Percentiles rank a stretch among this genome's conserved stretches.
Conservation (phyloP, 1,140 invertebrate species). For the Chymomyza costata region DNA sequence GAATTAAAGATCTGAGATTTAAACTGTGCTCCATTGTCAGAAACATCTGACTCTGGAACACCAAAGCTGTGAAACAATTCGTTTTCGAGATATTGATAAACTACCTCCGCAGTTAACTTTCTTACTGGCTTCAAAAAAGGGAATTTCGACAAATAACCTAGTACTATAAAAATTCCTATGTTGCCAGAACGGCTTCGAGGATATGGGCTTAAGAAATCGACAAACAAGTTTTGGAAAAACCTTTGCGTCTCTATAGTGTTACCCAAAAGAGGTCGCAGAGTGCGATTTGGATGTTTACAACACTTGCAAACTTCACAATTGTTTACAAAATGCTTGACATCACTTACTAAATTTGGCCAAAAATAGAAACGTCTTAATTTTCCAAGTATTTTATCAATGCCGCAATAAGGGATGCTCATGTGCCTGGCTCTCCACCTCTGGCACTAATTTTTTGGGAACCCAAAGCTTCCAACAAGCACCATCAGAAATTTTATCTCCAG, state of each 20-base stretch:
- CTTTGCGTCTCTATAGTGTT: conserved; percentile 2
- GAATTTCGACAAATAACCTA: conserved; percentile 28
- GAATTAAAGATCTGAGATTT: conserved; percentile 6
- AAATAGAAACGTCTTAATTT: not conserved
- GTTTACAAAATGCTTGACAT: not conserved
- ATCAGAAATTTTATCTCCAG: not conserved
- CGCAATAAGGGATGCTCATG: not conserved
- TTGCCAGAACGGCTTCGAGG: conserved; percentile 17
- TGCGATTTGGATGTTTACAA: not conserved
- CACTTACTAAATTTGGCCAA: not conserved
- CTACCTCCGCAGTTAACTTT: conserved; percentile 14
- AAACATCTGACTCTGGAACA: conserved; percentile 15
- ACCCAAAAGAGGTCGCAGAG: too few species aligned
- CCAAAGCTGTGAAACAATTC: conserved; percentile 26
- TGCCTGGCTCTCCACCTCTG: not conserved
- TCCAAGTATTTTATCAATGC: too few species aligned
- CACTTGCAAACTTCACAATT: not conserved
- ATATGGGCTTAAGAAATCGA: conserved; percentile 27
- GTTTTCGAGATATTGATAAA: conserved; percentile 11
- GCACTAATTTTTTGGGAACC: not conserved
- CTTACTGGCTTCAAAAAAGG: conserved; percentile 23
- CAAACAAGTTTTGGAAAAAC: conserved; percentile 23
- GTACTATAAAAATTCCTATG: conserved; percentile 18
- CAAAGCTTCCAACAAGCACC: conserved; percentile 7
- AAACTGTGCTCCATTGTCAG: conserved; percentile 28